Conservation (phyloP, 2,888 invertebrate genomes). For the Rhorus exstirpatorius region DNA sequence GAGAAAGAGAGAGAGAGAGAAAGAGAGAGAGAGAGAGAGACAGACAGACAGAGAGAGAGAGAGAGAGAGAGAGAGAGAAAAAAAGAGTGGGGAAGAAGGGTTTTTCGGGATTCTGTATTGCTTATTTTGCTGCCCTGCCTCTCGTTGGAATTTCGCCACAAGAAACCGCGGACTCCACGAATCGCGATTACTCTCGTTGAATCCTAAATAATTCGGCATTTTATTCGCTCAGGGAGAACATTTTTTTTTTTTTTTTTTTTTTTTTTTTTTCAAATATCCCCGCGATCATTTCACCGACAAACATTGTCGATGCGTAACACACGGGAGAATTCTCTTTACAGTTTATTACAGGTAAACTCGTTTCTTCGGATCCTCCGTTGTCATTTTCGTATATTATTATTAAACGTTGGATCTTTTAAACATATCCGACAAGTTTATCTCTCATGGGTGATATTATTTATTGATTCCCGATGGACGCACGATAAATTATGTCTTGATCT, state of each 20-base stretch:
- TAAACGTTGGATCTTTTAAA: slow-evolving; percentile 20
- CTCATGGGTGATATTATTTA: slow-evolving; percentile 39
- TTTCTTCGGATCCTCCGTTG: slow-evolving; percentile 16
- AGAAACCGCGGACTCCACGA: slow-evolving; percentile 63
- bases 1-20: too few species aligned
- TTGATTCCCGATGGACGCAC: slow-evolving; percentile 14
- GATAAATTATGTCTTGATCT: slow-evolving; percentile 45
- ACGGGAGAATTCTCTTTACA: slow-evolving; percentile 2
- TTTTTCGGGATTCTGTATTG: slow-evolving; percentile 26
- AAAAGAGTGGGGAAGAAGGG: slow-evolving; percentile 5
- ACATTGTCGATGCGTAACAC: slow-evolving; percentile 37
- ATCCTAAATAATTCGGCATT: slow-evolving; percentile 64
- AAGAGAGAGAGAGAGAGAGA: too few species aligned
- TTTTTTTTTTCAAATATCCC: not conserved
- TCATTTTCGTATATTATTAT: slow-evolving; percentile 21
- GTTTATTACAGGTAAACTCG: slow-evolving; percentile 36
- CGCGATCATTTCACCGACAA: slow-evolving; percentile 44
- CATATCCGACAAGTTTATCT: slow-evolving; percentile 42
- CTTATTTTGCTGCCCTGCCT: slow-evolving; percentile 44
- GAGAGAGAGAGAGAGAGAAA: too few species aligned
- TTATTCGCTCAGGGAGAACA: slow-evolving; percentile 40
- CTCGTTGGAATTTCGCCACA: slow-evolving; percentile 61
- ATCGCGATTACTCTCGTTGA: slow-evolving; percentile 67
- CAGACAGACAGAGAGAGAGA: too few species aligned
- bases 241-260: slow-evolving; percentile 22